Conservation (phyloP, 1,140 invertebrate genomes). For the Cyclina sinensis region DNA sequence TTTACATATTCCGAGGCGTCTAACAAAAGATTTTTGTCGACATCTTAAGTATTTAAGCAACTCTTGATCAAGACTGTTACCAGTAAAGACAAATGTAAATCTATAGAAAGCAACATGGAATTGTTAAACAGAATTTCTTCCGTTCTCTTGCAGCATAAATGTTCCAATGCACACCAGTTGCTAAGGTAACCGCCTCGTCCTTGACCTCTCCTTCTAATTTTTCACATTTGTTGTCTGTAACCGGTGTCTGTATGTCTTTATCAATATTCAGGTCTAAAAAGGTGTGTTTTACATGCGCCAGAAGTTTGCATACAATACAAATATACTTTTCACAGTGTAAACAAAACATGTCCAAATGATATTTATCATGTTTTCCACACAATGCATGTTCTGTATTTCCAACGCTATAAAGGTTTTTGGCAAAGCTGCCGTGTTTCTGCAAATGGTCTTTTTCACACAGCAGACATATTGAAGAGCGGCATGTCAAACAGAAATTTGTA, state of each 20-base stretch:
- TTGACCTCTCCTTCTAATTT: not conserved
- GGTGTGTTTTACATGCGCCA: not conserved
- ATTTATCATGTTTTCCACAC: not conserved
- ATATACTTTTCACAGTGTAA: not conserved
- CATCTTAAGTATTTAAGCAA: no score
- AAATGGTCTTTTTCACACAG: not conserved
- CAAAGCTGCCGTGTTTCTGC: not conserved
- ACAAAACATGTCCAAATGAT: conserved; percentile 17
- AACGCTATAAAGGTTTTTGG: not conserved
- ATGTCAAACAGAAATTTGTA: not conserved
- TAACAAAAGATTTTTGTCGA: no score
- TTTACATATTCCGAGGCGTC: no score
- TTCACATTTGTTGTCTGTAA: not conserved
- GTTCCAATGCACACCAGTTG: not conserved
- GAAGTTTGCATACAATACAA: not conserved
- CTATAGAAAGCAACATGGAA: not conserved
- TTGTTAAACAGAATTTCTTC: not conserved
- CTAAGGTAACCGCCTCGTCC: not conserved
- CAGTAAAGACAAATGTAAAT: no score
- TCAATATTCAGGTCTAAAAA: not conserved
- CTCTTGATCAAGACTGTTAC: no score
- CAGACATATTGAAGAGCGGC: not conserved
- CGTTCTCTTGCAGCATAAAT: not conserved
- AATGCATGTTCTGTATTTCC: no score
- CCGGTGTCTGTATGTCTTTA: not conserved